These are phyloP conservation scores for Tapirus indicus DNA, from an alignment of 2,797 vertebrate species.

Conservation along the genomic window DNA sequence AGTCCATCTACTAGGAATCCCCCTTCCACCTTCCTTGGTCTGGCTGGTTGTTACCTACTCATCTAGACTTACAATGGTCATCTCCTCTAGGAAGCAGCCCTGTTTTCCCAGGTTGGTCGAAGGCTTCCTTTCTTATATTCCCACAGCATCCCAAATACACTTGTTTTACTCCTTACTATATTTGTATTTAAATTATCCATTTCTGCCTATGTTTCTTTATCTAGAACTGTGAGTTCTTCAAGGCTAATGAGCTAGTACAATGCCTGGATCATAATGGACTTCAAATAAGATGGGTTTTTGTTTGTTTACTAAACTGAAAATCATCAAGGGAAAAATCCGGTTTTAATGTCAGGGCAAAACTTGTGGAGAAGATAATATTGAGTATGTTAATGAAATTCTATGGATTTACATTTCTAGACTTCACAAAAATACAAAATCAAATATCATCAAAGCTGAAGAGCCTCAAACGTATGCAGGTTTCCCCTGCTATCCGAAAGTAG, in stretches of 20 bases:
- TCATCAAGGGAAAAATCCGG: not conserved
- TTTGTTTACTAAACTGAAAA: slow-evolving; percentile 12
- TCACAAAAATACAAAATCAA: not conserved
- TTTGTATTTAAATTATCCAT: not conserved
- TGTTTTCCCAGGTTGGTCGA: not conserved
- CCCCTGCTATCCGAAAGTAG: too few species aligned
- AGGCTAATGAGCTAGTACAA: not conserved
- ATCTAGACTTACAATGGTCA: not conserved
- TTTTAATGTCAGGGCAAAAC: not conserved
- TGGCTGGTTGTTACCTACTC: not conserved
- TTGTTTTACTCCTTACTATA: not conserved
- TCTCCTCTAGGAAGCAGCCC: not conserved
- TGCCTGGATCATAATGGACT: not conserved
- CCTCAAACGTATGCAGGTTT: not conserved
- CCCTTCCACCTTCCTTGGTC: not conserved
- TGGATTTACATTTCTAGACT: not conserved
- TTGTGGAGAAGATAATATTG: not conserved
- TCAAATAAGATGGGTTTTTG: not conserved
- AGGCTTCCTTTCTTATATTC: not conserved
- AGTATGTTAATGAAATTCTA: not conserved
- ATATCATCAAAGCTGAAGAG: not conserved
- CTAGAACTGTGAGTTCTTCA: not conserved
- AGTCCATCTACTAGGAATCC: not conserved
- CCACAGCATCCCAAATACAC: not conserved
- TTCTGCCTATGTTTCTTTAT: not conserved